These are phyloP conservation scores for Epinephelus malabaricus DNA, from an alignment of 2,797 vertebrate genomes.

Conservation along the genomic window DNA sequence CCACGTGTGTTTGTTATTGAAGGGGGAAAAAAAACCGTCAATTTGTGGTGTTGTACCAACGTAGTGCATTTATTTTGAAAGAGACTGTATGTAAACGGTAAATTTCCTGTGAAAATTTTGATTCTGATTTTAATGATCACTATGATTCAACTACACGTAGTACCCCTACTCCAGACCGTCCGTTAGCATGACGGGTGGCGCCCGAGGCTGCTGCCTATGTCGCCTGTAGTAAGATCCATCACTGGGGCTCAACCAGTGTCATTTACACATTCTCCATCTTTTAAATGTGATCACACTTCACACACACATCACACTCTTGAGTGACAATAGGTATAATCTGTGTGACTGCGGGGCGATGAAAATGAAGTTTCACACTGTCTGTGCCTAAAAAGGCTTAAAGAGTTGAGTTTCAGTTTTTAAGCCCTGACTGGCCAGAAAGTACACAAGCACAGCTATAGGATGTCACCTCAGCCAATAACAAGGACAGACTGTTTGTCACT, in stretches of 20 bases:
- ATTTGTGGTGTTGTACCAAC: no score
- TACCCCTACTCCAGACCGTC: no score
- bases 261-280: conserved; percentile 26
- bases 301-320: not conserved
- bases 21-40: no score
- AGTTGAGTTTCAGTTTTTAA: conserved; percentile 38
- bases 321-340: conserved; percentile 20
- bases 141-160: no score
- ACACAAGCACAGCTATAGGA: conserved; percentile 6
- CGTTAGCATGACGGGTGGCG: no score
- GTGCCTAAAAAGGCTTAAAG: not conserved
- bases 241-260: conserved; percentile 13
- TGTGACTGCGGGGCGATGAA: not conserved
- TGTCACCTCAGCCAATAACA: conserved; percentile 45
- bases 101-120: no score
- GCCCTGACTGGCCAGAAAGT: conserved; percentile 5
- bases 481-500: conserved; percentile 46
- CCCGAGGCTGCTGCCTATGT: no score
- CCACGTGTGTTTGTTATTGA: no score
- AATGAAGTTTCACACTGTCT: not conserved
- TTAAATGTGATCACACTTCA: conserved; percentile 28
- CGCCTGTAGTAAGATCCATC: no score
- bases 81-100: no score
- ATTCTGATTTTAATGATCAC: no score
- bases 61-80: no score